phyloP scores from a whole-genome alignment of 1,140 invertebrate species.

The Holcopasites calliopsidis region DNA sequence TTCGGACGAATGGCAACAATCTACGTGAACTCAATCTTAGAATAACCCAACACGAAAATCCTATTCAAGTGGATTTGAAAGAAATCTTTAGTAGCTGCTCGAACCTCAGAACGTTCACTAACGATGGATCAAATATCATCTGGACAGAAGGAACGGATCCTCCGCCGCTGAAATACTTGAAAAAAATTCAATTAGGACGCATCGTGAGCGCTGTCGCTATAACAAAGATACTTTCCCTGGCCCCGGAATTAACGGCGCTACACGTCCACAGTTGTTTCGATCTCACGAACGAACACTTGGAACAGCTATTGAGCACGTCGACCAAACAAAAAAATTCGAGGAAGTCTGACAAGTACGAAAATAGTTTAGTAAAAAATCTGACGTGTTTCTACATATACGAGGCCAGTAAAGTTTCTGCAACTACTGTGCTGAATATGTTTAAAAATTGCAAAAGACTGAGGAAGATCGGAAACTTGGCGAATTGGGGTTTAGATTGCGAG shows the following conservation, averaged over 20 bases:
- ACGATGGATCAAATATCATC: slow-evolving; percentile 71
- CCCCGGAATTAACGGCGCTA: slow-evolving; percentile 71
- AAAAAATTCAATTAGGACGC: slow-evolving; percentile 74
- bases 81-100: slow-evolving; percentile 71
- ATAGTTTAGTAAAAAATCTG: slow-evolving; percentile 71
- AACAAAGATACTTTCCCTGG: slow-evolving; percentile 70
- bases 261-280: slow-evolving; percentile 78
- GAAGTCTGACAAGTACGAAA: slow-evolving; percentile 47
- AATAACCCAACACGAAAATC: slow-evolving; percentile 65
- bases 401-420: slow-evolving; percentile 72
- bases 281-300: slow-evolving; percentile 72
- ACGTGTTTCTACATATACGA: slow-evolving; percentile 79
- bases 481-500: slow-evolving; percentile 78
- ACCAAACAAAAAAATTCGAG: slow-evolving; percentile 5
- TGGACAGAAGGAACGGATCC: slow-evolving; percentile 71
- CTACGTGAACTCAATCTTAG: slow-evolving; percentile 74
- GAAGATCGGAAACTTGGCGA: slow-evolving; percentile 77
- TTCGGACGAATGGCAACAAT: slow-evolving; percentile 71
- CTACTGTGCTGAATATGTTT: slow-evolving; percentile 72
- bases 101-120: slow-evolving; percentile 72
- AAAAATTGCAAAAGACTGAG: slow-evolving; percentile 71
- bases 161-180: slow-evolving; percentile 62
- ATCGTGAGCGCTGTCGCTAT: slow-evolving; percentile 71
- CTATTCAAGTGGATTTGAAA: slow-evolving; percentile 72
- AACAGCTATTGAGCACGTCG: slow-evolving; percentile 48